Evolutionary conservation across 1,140 invertebrate genomes (phyloP), one percentile per base, ranked within the genome.

Genomic region (Aphaenogaster rudis): DNA sequence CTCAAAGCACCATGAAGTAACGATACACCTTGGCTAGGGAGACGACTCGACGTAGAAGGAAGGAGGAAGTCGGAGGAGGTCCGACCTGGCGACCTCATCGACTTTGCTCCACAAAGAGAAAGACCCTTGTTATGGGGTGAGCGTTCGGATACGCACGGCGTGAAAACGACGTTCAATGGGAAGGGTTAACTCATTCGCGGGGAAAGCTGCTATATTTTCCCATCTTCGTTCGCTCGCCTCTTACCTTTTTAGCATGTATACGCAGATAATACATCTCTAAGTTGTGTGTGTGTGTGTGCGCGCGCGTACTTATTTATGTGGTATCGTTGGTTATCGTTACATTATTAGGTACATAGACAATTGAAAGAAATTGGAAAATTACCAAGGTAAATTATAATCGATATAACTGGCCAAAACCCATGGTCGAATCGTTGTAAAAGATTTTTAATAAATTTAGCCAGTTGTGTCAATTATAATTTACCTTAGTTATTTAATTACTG

Each of bases 1-100:
- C 91, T 94, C 94, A 94, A 94, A 94, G 93, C 92, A 90, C 66
- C 90, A 90, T 89, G 89, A 93, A 94, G 94, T 95, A 95, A 95
- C 92, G 93, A 92, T 94, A 95, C 94, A 95, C 94, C 93, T 94
- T 93, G 91, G 89, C 92, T 92, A 82, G 87, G 87, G 77, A 88
- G 54, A 88, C 85, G 86, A 93, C 88, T 77, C 91, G 89, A 85
- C 61, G 80, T 84, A 59, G 86, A 88, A 76, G 86, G 87, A 90
- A 61, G 69, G 84, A 74, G 48, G 72, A 87, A 74, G 84, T 81
- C 81, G 77, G 91, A 92, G 89, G 87, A 92, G 90, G 92, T 90
- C 88, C 89, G 89, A 92, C 90, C 88, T 87, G 86, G 86, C 90
- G 88, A 92, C 87, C 92, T 90, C 87, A 82, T 86, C 91, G 92